Percentiles rank a stretch among this genome's conserved stretches.
Evolutionary conservation across 2,113 vertebrate species (phyloP).

Genomic region (Rattus rattus): DNA sequence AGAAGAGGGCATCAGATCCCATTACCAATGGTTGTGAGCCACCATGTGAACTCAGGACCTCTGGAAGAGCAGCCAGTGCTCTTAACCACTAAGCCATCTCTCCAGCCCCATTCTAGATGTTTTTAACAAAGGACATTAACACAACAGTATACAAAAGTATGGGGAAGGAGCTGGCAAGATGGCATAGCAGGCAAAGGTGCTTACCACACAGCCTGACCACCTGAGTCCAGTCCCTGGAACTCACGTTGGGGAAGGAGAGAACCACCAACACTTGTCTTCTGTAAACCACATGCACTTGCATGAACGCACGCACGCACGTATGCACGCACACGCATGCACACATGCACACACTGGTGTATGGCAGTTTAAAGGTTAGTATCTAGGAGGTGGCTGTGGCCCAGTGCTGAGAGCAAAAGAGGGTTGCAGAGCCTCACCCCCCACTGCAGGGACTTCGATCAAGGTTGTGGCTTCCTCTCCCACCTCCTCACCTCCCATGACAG

Average conservation of each 20-base stretch:
- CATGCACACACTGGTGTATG: not conserved
- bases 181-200: not conserved
- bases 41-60: too few relatives aligned
- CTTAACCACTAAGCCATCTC: not conserved
- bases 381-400: not conserved
- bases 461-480: not conserved
- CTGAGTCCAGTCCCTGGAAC: not conserved
- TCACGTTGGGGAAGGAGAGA: not conserved
- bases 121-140: not conserved
- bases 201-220: not conserved
- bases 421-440: not conserved
- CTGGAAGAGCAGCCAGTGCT: too few relatives aligned
- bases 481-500: not conserved
- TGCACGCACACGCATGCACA: too few relatives aligned
- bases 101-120: not conserved
- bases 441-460: not conserved
- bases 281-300: not conserved
- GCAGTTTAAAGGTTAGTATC: not conserved
- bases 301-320: not conserved
- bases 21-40: too few relatives aligned
- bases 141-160: not conserved
- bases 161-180: not conserved
- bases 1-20: too few relatives aligned
- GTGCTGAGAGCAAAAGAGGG: not conserved
- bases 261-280: not conserved